Base-by-base conservation (phyloP, 2,888 invertebrate genomes). In the Biston betularia region DNA sequence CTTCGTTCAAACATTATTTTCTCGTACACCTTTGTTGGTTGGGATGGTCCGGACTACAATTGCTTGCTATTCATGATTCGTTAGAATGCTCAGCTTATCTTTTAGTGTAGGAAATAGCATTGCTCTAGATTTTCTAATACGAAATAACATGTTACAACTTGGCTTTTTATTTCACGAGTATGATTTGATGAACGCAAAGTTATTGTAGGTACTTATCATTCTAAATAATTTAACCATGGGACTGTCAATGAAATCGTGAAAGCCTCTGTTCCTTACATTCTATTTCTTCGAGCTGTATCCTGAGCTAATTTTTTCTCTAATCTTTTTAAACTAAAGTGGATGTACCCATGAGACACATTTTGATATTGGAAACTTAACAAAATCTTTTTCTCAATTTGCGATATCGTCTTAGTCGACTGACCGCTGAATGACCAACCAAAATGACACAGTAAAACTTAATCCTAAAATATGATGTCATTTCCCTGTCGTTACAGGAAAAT, bases 1-100 rank as follows among this genome's bases (percentile, higher is more conserved):
- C 79, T 82, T 85, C 84, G 82, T 86, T 81, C 80, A 78, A 84
- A 84, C 82, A 83, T 86, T 85, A 87, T 87, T 86, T 82, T 81
- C 83, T 82, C 82, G 81, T 81, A 84, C 80, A 85, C 78, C 81
- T 81, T 83, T 85, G 85, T 85, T 78, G 79, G 61, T 73, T 71
- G 65, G 68, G 76, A 77, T 76, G 77, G 78, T 78, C 77, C 64
- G 61, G 69, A 71, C 78, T 77, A 82, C 81, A 83, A 86, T 86
- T 84, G 85, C 81, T 78, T 72, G 76, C 82, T 80, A 83, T 84
- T 86, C 85, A 85, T 76, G 62, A 84, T 82, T 84, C 80, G 82
- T 83, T 84, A 83, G 75, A 76, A 76, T 69, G 67, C 66, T 68
- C 61, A 62, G 69, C 71, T 71, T 72, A 72, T 72, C 68, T 70